phyloP scores from a whole-genome alignment of 2,113 vertebrate species.

The Hemibagrus wyckioides region DNA sequence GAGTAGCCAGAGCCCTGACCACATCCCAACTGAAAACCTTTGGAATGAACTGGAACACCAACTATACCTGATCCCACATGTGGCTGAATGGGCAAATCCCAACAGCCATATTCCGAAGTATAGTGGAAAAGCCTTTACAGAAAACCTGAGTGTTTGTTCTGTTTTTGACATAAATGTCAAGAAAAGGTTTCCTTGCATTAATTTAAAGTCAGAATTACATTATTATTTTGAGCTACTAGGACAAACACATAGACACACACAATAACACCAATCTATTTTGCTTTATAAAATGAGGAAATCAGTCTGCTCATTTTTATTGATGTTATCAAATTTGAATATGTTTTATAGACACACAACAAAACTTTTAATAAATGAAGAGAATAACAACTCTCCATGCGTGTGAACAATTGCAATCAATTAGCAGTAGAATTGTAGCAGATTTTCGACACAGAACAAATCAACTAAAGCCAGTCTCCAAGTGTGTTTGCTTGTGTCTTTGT shows the following conservation, averaged over 20 bases:
- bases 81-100: not conserved
- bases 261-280: not conserved
- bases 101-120: not conserved
- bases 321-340: not conserved
- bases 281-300: not conserved
- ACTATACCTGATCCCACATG: not conserved
- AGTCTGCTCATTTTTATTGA: not conserved
- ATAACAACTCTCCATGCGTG: not conserved
- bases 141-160: not conserved
- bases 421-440: not conserved
- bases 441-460: not conserved
- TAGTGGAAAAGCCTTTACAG: not conserved
- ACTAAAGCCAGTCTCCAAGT: not conserved
- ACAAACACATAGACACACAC: not conserved
- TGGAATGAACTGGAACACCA: not conserved
- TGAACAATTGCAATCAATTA: not conserved
- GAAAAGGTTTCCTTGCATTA: not conserved
- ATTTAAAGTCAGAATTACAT: not conserved
- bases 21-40: not conserved
- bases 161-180: not conserved
- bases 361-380: too few species aligned
- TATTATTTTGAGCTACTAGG: not conserved
- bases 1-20: not conserved
- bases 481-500: not conserved
- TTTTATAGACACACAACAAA: not conserved